These are phyloP conservation scores for Phyllopteryx taeniolatus DNA, from an alignment of 2,113 vertebrate species.

Conservation along the genomic window DNA sequence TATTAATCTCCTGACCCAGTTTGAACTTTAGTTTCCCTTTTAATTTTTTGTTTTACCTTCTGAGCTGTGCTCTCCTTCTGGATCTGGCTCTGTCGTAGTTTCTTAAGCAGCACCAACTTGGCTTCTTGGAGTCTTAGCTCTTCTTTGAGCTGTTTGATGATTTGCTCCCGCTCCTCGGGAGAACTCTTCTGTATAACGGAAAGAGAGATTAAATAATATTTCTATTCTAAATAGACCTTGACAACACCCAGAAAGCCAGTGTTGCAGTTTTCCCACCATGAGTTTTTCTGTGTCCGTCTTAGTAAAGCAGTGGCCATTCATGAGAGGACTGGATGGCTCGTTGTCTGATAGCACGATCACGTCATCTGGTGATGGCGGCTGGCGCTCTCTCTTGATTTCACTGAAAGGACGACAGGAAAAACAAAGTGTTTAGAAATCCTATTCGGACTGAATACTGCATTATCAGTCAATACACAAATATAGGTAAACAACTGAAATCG, in stretches of 20 bases:
- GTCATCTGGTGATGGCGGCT: constrained; percentile 86
- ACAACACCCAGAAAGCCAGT: not conserved
- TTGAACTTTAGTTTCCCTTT: not conserved
- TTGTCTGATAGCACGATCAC: constrained; percentile 93
- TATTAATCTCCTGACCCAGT: not conserved
- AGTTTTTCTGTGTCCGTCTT: constrained; percentile 86
- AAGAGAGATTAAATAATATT: not conserved
- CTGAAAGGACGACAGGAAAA: constrained; percentile 56
- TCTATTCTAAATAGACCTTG: not conserved
- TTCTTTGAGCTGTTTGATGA: constrained; percentile 92
- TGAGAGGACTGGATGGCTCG: constrained; percentile 85
- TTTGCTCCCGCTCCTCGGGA: constrained; percentile 83
- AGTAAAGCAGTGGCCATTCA: constrained; percentile 83
- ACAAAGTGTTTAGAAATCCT: not conserved
- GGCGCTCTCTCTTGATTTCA: constrained; percentile 82
- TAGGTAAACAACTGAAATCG: no score
- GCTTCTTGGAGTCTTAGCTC: constrained; percentile 94
- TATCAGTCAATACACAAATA: no score
- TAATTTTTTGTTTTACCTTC: constrained; percentile 74
- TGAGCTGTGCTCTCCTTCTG: constrained; percentile 87
- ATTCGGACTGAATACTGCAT: not conserved
- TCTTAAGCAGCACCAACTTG: constrained; percentile 92
- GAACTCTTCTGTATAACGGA: constrained; percentile 80
- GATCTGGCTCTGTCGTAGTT: constrained; percentile 94
- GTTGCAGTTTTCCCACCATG: constrained; percentile 75